These are phyloP conservation scores for Pterocles orientalis DNA, from an alignment of 2,113 vertebrate genomes.

Conservation along the genomic window DNA sequence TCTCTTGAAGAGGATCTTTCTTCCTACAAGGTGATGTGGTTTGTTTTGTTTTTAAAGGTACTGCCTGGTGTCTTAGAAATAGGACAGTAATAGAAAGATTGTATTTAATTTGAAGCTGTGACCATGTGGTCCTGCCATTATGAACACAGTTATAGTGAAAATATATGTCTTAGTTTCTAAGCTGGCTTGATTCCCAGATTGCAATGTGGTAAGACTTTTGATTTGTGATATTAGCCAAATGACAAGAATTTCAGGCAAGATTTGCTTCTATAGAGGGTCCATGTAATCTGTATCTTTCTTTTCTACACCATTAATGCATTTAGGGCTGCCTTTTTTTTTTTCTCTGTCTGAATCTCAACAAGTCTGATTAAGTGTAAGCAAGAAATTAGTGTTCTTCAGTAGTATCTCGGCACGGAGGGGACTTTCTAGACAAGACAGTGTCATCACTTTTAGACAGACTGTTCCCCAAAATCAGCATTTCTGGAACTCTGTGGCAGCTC, in stretches of 20 bases:
- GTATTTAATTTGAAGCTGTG: conserved; percentile 48
- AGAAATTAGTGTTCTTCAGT: conserved; percentile 46
- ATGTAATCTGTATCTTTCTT: conserved; percentile 60
- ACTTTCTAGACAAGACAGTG: conserved; percentile 6
- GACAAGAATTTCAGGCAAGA: conserved; percentile 32
- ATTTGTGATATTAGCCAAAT: conserved; percentile 65
- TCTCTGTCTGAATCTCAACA: conserved; percentile 55
- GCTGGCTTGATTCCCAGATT: conserved; percentile 59
- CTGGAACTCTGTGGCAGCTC: not conserved
- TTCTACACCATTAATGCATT: conserved; percentile 57
- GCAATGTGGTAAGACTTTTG: conserved; percentile 58
- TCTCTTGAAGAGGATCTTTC: not conserved
- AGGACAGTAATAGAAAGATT: not conserved
- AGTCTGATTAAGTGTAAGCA: conserved; percentile 63
- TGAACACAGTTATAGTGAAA: conserved; percentile 37
- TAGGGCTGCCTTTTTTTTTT: not conserved
- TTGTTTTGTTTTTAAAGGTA: not conserved
- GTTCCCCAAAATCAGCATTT: not conserved
- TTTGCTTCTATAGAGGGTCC: conserved; percentile 10
- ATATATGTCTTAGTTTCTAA: conserved; percentile 55
- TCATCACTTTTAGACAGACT: conserved; percentile 18
- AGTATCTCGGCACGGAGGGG: not conserved
- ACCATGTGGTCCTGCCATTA: conserved; percentile 47
- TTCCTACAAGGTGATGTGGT: not conserved
- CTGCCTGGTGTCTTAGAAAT: not conserved